A percentile compares a stretch with the other conserved stretches of the same genome.
Evolutionary conservation across 2,888 invertebrate genomes (phyloP).

Genomic region (Monoplex corrugatus): DNA sequence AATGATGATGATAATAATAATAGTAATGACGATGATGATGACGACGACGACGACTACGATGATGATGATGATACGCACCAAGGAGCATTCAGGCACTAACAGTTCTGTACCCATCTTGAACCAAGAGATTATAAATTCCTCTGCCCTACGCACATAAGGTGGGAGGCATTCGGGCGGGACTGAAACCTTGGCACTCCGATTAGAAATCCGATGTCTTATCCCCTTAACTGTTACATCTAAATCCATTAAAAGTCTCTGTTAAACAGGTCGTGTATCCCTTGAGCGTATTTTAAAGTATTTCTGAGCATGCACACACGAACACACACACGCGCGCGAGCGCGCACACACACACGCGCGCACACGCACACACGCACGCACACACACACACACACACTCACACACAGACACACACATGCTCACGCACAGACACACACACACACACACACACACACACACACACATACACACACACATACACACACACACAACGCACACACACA

Average conservation of each 20-base stretch:
- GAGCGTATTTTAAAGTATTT: too few species aligned
- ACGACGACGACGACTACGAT: neutral
- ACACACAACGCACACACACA: neutral
- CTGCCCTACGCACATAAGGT: too few species aligned
- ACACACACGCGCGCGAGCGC: neutral
- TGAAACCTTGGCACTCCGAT: too few species aligned
- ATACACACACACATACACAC: constrained; percentile 24
- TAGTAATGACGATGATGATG: neutral
- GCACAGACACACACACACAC: neutral
- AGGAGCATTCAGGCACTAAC: too few species aligned
- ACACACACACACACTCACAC: constrained; percentile 18
- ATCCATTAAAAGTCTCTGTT: too few species aligned
- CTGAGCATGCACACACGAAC: neutral
- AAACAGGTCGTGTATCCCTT: too few species aligned
- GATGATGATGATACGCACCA: too few species aligned
- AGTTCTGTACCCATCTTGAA: too few species aligned
- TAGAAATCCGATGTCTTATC: too few species aligned
- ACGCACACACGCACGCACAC: constrained; percentile 23
- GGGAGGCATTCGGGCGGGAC: too few species aligned
- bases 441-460: constrained; percentile 15
- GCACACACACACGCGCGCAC: neutral
- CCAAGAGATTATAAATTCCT: too few species aligned
- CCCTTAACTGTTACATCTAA: too few species aligned
- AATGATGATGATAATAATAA: neutral
- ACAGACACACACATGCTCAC: neutral